Evolutionary conservation across 2,888 invertebrate species (phyloP).

Genomic region (Spisula subtruncata): DNA sequence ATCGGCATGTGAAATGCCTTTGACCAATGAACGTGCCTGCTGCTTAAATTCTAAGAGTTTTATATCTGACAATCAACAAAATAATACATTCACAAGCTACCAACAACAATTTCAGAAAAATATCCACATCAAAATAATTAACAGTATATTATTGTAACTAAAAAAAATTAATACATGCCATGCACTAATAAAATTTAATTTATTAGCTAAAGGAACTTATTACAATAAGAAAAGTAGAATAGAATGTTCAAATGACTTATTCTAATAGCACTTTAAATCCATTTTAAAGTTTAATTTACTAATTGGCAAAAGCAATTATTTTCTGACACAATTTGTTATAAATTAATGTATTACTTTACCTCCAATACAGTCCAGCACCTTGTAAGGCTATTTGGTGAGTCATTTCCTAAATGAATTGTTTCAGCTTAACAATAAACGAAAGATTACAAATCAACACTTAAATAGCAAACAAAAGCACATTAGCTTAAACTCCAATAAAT

Average conservation of each 20-base stretch:
- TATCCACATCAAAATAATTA: too few species aligned
- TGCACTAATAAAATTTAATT: too few species aligned
- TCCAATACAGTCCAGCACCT: neutral
- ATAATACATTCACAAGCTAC: too few species aligned
- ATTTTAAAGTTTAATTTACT: neutral
- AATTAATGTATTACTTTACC: slow-evolving; percentile 12
- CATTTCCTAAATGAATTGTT: neutral
- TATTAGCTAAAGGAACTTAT: too few species aligned
- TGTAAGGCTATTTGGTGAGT: neutral
- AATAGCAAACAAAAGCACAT: neutral
- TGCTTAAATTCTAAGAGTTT: too few species aligned
- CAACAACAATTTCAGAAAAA: too few species aligned
- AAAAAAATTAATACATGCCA: too few species aligned
- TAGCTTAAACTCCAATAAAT: neutral
- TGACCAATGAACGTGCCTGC: too few species aligned
- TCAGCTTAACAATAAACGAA: neutral
- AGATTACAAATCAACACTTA: neutral
- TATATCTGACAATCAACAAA: too few species aligned
- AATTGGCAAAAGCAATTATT: neutral
- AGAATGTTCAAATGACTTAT: neutral
- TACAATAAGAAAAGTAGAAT: neutral
- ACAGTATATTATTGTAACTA: too few species aligned
- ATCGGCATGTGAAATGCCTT: too few species aligned
- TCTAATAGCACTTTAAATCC: neutral
- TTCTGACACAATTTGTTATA: neutral